Evolutionary conservation across 2,797 vertebrate genomes (phyloP), one percentile per base, ranked within the genome.

Genomic region (Onychomys arenicola): DNA sequence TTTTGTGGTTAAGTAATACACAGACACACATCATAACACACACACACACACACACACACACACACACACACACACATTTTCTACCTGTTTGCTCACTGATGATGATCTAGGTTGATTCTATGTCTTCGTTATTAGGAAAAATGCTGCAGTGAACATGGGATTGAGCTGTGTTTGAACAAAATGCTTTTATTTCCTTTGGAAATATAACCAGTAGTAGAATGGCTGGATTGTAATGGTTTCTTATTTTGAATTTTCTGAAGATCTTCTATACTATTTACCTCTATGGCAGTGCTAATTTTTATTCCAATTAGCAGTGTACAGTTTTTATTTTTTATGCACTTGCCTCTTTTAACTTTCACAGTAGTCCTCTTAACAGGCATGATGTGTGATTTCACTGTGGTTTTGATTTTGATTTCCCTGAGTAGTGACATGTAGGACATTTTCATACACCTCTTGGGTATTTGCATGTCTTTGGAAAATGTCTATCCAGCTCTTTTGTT

Each of bases 331-430:
- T 16, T 84, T 23, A 4, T 43, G n/a, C 16, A 25, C 21, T 46
- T 83, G 19, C 67, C 34, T 82, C 43, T 84, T 86, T 67, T 92
- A 37, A 59, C 27, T 87, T 82, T 87, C 5, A 91, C 16, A 69
- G n/a, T 23, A 78, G 63, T 59, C 11, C 65, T 89, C 14, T 49
- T 85, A 84, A 73, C 8, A 80, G 32, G 16, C 71, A 76, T 57
- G 29, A 73, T 23, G 32, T 80, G 29, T 34, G 27, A 93, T 77
- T 57, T 89, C 14, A 76, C 29, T n/a, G 9, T 91, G 40, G 29
- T 80, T 84, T 88, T 57, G 85, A 40, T 89, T 84, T 78, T 75
- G 55, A 61, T 73, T 94, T 88, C 84, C 43, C 77, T 91, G 61
- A 43, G 61, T 91, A 77, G 27, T 78, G 34, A 91, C 43, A 32